These are phyloP conservation scores for Latrodectus geometricus DNA, from an alignment of 1,140 invertebrate species.

Conservation along the genomic window DNA sequence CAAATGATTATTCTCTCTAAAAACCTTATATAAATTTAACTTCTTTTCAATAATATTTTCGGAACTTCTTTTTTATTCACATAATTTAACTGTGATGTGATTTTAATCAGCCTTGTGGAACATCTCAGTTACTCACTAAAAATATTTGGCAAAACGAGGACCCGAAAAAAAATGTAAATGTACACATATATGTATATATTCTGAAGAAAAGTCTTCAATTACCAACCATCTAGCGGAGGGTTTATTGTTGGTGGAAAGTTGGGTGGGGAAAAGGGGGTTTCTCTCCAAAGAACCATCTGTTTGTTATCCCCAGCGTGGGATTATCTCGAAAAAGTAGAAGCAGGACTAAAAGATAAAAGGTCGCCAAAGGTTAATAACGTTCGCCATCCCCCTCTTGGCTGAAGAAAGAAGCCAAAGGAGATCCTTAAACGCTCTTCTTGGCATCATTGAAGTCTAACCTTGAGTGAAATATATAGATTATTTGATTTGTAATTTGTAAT, in stretches of 20 bases:
- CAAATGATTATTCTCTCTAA: too few relatives aligned
- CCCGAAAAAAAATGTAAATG: not conserved
- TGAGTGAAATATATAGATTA: not conserved
- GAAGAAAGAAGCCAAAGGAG: not conserved
- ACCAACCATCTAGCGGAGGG: not conserved
- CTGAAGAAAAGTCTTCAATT: not conserved
- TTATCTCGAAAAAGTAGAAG: slow-evolving; percentile 42
- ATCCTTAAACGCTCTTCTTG: not conserved
- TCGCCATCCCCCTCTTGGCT: not conserved
- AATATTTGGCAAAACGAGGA: not conserved
- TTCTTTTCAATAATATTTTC: too few relatives aligned
- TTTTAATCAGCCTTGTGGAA: not conserved
- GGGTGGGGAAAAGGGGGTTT: not conserved
- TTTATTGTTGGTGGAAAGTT: not conserved
- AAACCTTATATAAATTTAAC: too few relatives aligned
- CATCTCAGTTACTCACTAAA: not conserved
- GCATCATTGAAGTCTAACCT: not conserved
- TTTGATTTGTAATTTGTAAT: not conserved
- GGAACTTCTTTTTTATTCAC: not conserved
- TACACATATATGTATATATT: not conserved
- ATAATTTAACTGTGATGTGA: not conserved
- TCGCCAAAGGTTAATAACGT: slow-evolving; percentile 51
- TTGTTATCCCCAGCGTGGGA: slow-evolving; percentile 51
- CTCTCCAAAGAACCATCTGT: slow-evolving; percentile 36
- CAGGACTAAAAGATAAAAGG: slow-evolving; percentile 24